These are phyloP conservation scores for Melipona quadrifasciata DNA, from an alignment of 1,140 invertebrate genomes.

Conservation along the genomic window DNA sequence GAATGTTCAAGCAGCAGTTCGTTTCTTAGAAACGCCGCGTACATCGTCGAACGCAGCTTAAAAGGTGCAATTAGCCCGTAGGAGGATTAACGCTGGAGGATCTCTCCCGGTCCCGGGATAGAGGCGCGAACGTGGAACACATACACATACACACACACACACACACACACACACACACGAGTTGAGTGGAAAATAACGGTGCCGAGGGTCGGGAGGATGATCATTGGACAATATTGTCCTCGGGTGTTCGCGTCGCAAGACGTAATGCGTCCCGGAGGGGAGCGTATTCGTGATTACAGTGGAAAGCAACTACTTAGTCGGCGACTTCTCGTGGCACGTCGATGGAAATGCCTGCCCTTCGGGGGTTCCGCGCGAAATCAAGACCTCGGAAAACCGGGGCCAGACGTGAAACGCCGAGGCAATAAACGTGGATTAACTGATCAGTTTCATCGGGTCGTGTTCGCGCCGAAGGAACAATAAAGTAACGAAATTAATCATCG, in stretches of 20 bases:
- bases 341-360: constrained; percentile 36
- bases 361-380: constrained; percentile 26
- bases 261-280: constrained; percentile 28
- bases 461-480: constrained; percentile 25
- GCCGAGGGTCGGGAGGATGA: constrained; percentile 11
- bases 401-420: constrained; percentile 11
- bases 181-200: constrained; percentile 24
- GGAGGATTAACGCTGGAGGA: neutral
- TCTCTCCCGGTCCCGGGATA: neutral
- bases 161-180: constrained; percentile 1
- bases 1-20: neutral
- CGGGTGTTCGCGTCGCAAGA: constrained; percentile 25
- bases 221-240: constrained; percentile 54
- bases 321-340: constrained; percentile 40
- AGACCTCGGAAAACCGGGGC: constrained; percentile 4
- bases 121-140: neutral
- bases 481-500: constrained; percentile 32
- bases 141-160: neutral
- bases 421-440: constrained; percentile 47
- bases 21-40: no score
- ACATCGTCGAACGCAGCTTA: neutral
- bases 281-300: constrained; percentile 57
- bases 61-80: constrained; percentile 6
- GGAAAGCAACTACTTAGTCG: constrained; percentile 53
- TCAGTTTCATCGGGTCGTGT: constrained; percentile 24